These are phyloP conservation scores for Hippocampus kuda DNA, from an alignment of 2,797 vertebrate species.

Conservation along the genomic window DNA sequence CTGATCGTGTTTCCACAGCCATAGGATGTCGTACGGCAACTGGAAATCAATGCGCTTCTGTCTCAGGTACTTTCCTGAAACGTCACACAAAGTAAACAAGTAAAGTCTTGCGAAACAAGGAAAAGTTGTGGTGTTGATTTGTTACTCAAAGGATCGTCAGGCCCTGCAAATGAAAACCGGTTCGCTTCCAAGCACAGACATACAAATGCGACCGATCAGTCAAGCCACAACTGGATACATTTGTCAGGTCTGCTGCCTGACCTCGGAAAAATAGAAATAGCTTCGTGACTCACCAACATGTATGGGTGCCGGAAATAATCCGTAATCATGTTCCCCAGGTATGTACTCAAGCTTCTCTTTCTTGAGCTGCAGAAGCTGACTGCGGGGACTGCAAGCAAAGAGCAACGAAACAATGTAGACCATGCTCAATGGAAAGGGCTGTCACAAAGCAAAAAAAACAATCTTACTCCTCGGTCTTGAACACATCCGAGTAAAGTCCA, in stretches of 20 bases:
- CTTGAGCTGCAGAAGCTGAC: slow-evolving; percentile 89
- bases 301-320: slow-evolving; percentile 91
- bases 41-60: slow-evolving; percentile 98
- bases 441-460: not conserved
- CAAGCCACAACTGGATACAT: not conserved
- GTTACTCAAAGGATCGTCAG: not conserved
- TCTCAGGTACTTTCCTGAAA: slow-evolving; percentile 91
- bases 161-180: not conserved
- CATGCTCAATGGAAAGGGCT: slow-evolving; percentile 1
- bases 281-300: slow-evolving; percentile 83
- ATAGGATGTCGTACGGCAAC: slow-evolving; percentile 98
- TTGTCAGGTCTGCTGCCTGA: not conserved
- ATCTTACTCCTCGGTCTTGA: slow-evolving; percentile 92
- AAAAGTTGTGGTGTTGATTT: not conserved
- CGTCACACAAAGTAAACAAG: slow-evolving; percentile 8
- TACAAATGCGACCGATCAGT: too few species aligned
- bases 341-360: slow-evolving; percentile 95
- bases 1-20: slow-evolving; percentile 99
- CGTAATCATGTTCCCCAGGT: slow-evolving; percentile 91
- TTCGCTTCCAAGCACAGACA: too few species aligned
- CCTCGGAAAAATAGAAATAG: not conserved
- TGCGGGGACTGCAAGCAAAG: slow-evolving; percentile 73
- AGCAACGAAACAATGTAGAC: not conserved
- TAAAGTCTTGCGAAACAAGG: not conserved
- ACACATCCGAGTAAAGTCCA: slow-evolving; percentile 95